phyloP scores from a whole-genome alignment of 2,797 vertebrate species.

The Catostomus latipinnis region DNA sequence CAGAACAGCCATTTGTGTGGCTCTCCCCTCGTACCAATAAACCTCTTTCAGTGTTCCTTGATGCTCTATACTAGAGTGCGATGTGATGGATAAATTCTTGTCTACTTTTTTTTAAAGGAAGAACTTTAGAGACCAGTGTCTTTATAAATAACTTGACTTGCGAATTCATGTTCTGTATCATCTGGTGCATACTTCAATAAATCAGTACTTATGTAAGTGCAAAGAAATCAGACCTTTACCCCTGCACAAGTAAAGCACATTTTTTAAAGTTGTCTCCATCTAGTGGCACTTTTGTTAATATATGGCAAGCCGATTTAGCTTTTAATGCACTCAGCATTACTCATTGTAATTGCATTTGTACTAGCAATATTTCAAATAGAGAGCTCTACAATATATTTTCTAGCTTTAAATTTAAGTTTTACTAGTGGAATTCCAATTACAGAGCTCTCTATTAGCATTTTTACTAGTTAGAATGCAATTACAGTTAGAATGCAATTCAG shows the following conservation, averaged over 20 bases:
- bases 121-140: background rate
- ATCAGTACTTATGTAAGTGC: background rate
- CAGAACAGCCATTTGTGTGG: background rate
- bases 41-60: background rate
- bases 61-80: background rate
- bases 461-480: too few relatives aligned
- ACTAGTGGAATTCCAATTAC: too few relatives aligned
- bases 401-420: too few relatives aligned
- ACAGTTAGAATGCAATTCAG: too few relatives aligned
- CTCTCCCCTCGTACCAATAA: background rate
- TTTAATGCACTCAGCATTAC: too few relatives aligned
- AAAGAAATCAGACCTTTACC: background rate
- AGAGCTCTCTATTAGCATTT: too few relatives aligned
- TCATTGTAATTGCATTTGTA: too few relatives aligned
- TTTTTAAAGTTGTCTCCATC: background rate
- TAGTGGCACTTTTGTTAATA: background rate
- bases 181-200: background rate
- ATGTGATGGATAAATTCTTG: background rate
- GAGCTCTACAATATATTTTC: too few relatives aligned
- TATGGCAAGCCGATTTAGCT: background rate
- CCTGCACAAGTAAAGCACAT: background rate
- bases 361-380: too few relatives aligned
- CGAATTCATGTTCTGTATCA: background rate
- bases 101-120: background rate
- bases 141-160: conserved; percentile 14